Evolutionary conservation across 37 sponge, comb jelly and placozoan genomes (phyloP), one percentile per base, ranked within the genome.

Genomic region (Mnemiopsis leidyi): DNA sequence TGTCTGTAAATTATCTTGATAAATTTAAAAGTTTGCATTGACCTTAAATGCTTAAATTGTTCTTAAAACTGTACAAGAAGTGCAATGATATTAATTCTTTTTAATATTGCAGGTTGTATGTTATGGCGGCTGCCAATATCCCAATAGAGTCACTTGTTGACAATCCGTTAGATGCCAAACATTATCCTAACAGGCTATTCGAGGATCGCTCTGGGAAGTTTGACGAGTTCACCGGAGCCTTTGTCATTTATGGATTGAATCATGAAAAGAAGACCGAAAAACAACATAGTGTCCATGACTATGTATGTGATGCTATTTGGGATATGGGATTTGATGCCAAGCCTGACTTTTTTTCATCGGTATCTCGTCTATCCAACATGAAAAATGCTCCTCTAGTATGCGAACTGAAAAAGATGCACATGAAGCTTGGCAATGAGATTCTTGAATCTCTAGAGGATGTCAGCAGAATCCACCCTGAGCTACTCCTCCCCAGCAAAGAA

Each of bases 321-420:
- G 79, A 77, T 77, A 77, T 77, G 79, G 79, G 79, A 77, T 77
- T 77, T 77, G 79, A 77, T 77, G 79, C 79, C 79, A 77, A 77
- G 79, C 79, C 79, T 77, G 79, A 77, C 79, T 77, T 77, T 77
- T 77, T 77, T 77, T 77, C 79, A 77, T 33, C 79, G 32, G 79
- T 77, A 77, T 77, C 79, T 77, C 79, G 79, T 77, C 79, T 77
- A 77, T 77, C 79, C 26, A 32, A 32, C 16, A 77, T 77, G 79
- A 77, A 77, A 77, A 77, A 77, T 77, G 79, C 79, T 77, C 79
- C 79, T 77, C 79, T 77, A 20, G 79, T 77, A 3, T 77, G 79
- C 32, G 79, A 77, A 77, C 36, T 77, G 21, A 77, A 77, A 32
- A 77, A 77, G 20, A 77, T 77, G 79, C 79, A 77, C 36, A 77